Evolutionary conservation across 2,888 invertebrate genomes (phyloP).

Genomic region (Metallyticus violacea): DNA sequence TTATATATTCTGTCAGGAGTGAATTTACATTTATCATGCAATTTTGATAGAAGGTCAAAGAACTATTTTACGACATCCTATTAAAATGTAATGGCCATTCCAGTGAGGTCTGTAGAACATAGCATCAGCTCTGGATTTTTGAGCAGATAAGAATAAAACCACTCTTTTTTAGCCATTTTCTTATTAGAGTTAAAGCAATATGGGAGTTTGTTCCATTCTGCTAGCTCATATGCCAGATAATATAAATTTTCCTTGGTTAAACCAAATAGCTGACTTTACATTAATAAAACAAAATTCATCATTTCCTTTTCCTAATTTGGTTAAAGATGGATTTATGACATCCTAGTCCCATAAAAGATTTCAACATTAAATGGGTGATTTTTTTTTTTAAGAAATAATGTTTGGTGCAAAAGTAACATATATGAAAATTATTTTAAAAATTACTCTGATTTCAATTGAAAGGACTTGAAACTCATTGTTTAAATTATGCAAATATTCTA

Average conservation of each 20-base stretch:
- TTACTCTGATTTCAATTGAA: background rate
- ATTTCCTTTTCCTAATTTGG: background rate
- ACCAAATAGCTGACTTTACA: background rate
- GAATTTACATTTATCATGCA: background rate
- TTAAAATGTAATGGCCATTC: background rate
- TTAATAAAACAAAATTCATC: background rate
- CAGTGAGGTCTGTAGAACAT: background rate
- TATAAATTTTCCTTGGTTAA: background rate
- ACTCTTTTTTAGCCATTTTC: background rate
- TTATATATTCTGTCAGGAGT: background rate
- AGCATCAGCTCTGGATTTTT: background rate
- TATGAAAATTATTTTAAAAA: background rate
- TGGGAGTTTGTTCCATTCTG: background rate
- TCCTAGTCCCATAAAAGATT: background rate
- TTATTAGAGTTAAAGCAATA: background rate
- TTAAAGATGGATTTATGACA: background rate
- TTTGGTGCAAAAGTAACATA: background rate
- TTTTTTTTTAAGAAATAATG: background rate
- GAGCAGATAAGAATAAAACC: background rate
- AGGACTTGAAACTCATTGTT: no score
- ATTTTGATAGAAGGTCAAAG: background rate
- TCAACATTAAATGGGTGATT: background rate
- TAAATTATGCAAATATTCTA: no score
- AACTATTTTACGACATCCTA: background rate
- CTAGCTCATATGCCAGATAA: background rate